Base-by-base conservation (phyloP, 2,797 vertebrate species). In the Serranus cabrilla region DNA sequence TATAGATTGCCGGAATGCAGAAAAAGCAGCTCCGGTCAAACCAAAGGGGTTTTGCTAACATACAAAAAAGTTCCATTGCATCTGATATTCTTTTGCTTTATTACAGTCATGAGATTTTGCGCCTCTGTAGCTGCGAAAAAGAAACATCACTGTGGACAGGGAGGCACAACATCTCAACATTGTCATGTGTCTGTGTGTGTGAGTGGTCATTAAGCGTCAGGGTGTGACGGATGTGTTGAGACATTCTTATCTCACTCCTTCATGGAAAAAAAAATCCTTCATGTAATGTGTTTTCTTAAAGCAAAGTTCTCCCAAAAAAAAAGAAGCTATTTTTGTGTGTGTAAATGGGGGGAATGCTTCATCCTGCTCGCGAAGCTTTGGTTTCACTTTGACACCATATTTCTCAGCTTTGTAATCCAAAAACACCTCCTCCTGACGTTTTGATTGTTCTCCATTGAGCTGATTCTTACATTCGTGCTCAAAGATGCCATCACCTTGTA, bases 1-100 rank as follows among this genome's bases (percentile, higher is more conserved):
- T 97, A 97, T 97, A 97, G 96, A 98, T 95, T 93, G 93, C 90
- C 93, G 86, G 93, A 94, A 94, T 94, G 95, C 94, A 90, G 92
- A 91, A 96, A 60, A 79, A 89, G 82, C 83, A 72, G 71, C 78
- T 96, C 91, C 92, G 39, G 84, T 93, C 85, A 92, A 96, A 95
- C 95, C 94, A 94, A 95, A 95, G 83, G 82, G 90, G 85, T 83
- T 94, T 92, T 94, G 87, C 86, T 82, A 85, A 96, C 94, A 94
- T 95, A 96, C 94, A 93, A 96, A 92, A 87, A 85, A 93, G 91
- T 95, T 96, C 93, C 92, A 93, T 95, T 95, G 93, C 95, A 94
- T 95, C 89, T 93, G 88, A 89, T 92, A 87, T 89, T 93, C 93
- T 94, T 95, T 94, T 94, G 89, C 89, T 94, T 91, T 87, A 84